A percentile compares a stretch with the other conserved stretches of the same genome.
phyloP scores from a whole-genome alignment of 2,888 invertebrate genomes.

The Brenthis daphne region DNA sequence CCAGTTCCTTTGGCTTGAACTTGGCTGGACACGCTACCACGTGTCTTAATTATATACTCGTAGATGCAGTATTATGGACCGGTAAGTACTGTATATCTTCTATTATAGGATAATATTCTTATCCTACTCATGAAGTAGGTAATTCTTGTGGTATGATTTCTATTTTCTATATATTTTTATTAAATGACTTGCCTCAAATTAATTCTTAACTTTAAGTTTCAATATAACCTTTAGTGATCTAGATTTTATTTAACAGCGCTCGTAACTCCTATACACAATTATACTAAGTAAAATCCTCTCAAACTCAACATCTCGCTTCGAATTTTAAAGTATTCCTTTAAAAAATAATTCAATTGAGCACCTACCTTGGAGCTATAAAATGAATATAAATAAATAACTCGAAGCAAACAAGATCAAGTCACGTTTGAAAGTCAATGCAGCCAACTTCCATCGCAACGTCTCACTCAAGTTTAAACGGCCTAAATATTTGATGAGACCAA shows the following conservation, averaged over 20 bases:
- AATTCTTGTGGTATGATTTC: background rate
- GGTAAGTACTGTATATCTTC: too few species aligned
- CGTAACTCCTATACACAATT: constrained; percentile 16
- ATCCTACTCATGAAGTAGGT: too few species aligned
- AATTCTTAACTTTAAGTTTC: background rate
- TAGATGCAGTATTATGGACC: too few species aligned
- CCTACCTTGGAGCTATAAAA: constrained; percentile 37
- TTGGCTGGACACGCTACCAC: too few species aligned
- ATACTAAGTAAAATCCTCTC: constrained; percentile 23
- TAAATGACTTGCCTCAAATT: background rate
- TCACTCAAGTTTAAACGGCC: constrained; percentile 71
- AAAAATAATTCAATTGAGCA: constrained; percentile 37
- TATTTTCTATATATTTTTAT: background rate
- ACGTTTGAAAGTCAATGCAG: constrained; percentile 55
- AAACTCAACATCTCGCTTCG: constrained; percentile 25
- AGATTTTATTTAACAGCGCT: constrained; percentile 7
- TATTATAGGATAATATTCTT: too few species aligned
- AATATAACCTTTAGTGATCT: background rate
- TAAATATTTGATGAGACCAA: constrained; percentile 78
- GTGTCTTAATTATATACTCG: too few species aligned
- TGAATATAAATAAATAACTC: constrained; percentile 46
- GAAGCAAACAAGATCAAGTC: constrained; percentile 46
- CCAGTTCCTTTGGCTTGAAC: too few species aligned
- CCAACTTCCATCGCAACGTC: constrained; percentile 56
- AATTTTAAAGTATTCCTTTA: constrained; percentile 32